Evolutionary conservation across 2,888 invertebrate genomes (phyloP), one percentile per base, ranked within the genome.

Genomic region (Volucella inflata): DNA sequence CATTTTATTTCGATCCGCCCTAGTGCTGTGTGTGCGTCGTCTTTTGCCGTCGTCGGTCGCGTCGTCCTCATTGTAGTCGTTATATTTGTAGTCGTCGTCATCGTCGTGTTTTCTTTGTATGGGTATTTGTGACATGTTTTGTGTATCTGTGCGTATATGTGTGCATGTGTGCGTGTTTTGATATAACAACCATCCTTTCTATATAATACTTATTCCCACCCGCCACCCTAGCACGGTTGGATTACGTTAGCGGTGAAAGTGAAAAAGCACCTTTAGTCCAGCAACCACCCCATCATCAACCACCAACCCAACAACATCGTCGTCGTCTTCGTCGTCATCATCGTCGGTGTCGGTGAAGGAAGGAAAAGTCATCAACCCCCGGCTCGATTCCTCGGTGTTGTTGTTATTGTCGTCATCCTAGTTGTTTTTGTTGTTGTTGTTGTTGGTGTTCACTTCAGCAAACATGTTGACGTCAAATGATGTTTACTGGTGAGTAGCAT

Each of bases 401-500:
- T 70, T 30, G 72, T 53, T 71, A 44, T 48, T 42, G 42, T 57
- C 17, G 48, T 57, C 55, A 46, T 8, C 53, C 21, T 57, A 50
- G 21, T 55, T 71, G 21, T 53, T 57, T 44, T 57, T 55, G 21
- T 55, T 71, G 21, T 53, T 57, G 50, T 21, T 64, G 16, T 17
- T 21, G 36, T 16, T 46, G 48, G 17, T 67, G 59, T 62, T 64
- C 70, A 71, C 71, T 79, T 67, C 36, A 80, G 88, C 90, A 88
- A 90, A 89, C 88, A 90, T 90, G 90, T 89, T 90, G 89, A 90
- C 90, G 88, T 90, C 90, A 84, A 90, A 90, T 88, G 90, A 90
- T 88, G 90, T 90, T 87, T 90, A 90, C 89, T 90, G 90, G 90
- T 90, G 89, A 90, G 90, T 90, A 51, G 16, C 17, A 40, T 40